Conservation (phyloP, 2,797 vertebrate species). For the Squalus acanthias region DNA sequence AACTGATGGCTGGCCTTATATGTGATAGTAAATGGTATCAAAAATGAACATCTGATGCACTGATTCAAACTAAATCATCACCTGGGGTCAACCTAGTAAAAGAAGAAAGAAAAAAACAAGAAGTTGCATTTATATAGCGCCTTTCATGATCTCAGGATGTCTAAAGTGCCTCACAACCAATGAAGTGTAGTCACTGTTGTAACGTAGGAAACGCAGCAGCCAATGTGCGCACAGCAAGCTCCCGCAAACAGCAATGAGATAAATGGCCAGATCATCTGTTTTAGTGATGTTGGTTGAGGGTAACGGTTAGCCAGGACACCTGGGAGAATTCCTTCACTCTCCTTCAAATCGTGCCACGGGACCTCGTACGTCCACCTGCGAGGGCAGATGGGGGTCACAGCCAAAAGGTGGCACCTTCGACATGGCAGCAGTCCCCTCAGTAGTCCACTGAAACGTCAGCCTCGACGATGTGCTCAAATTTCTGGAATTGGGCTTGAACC, state of each 20-base stretch:
- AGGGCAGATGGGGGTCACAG: neutral
- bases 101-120: neutral
- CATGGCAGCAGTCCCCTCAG: neutral
- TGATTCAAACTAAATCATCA: neutral
- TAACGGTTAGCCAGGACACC: too few species aligned
- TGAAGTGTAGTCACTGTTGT: neutral
- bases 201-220: neutral
- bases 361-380: neutral
- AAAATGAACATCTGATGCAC: neutral
- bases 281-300: too few species aligned
- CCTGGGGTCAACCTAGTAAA: neutral
- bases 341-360: neutral
- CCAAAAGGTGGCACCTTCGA: neutral
- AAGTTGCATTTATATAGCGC: neutral
- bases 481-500: neutral
- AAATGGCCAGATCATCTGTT: neutral
- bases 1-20: neutral
- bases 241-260: neutral
- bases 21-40: neutral
- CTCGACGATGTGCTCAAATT: neutral
- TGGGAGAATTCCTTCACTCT: neutral
- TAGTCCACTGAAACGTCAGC: neutral
- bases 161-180: neutral
- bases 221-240: neutral
- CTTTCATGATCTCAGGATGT: neutral